Percentiles rank a stretch among this genome's conserved stretches.
Conservation (phyloP, 2,797 vertebrate species). For the Gallinago stenura region DNA sequence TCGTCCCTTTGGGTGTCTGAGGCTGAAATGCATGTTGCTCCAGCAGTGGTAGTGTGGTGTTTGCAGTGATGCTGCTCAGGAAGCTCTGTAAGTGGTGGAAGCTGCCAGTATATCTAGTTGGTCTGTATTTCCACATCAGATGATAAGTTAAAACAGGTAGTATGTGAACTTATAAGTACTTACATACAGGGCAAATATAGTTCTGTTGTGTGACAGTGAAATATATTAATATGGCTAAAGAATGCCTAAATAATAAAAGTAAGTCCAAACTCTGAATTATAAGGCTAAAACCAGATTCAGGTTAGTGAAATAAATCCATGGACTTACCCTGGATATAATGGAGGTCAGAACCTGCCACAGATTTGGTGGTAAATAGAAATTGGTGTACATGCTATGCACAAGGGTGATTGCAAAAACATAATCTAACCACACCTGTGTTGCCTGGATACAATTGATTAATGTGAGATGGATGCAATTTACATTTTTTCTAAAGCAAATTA, state of each 20-base stretch:
- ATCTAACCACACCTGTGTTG: not conserved
- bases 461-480: not conserved
- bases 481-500: not conserved
- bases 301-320: not conserved
- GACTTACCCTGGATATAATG: not conserved
- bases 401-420: not conserved
- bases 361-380: not conserved
- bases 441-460: not conserved
- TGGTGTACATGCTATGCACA: not conserved
- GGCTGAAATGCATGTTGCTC: not conserved
- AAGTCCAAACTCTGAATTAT: not conserved
- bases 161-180: not conserved
- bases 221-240: not conserved
- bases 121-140: not conserved
- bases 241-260: not conserved
- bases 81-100: not conserved
- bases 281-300: not conserved
- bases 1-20: not conserved
- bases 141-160: not conserved
- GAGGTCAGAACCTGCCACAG: not conserved
- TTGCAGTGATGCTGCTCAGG: not conserved
- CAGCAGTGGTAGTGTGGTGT: not conserved
- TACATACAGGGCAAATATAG: not conserved
- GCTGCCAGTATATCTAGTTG: fast-evolving
- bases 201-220: not conserved